These are phyloP conservation scores for Cotesia typhae DNA, from an alignment of 1,140 invertebrate genomes.

Conservation along the genomic window DNA sequence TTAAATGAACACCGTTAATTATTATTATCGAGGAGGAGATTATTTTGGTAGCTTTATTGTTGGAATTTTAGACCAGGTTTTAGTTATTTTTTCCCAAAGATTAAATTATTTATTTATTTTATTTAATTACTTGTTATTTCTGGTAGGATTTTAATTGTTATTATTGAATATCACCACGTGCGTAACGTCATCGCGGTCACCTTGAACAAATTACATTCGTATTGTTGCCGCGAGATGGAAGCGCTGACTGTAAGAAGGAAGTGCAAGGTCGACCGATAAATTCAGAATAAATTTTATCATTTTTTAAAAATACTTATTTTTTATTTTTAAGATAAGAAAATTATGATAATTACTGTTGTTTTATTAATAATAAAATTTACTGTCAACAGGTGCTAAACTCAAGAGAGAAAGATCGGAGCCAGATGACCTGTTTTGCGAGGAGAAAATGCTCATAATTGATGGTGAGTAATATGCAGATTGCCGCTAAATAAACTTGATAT, in stretches of 20 bases:
- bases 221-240: conserved; percentile 41
- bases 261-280: conserved; percentile 33
- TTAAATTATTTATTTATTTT: too few species aligned
- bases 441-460: conserved; percentile 65
- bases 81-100: too few species aligned
- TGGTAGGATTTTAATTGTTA: too few species aligned
- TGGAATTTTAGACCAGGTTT: too few species aligned
- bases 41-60: too few species aligned
- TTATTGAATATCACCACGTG: neutral
- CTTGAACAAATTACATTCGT: conserved; percentile 33
- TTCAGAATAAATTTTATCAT: conserved; percentile 10
- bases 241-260: conserved; percentile 28
- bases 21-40: too few species aligned
- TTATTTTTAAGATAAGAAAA: neutral
- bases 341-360: neutral
- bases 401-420: conserved; percentile 61
- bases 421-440: conserved; percentile 64
- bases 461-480: conserved; percentile 49
- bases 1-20: too few species aligned
- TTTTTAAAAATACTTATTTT: neutral
- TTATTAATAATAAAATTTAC: conserved; percentile 23
- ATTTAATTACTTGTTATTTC: too few species aligned
- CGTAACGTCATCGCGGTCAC: conserved; percentile 33
- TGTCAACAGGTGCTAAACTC: conserved; percentile 56
- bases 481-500: conserved; percentile 1